Evolutionary conservation across 2,113 vertebrate genomes (phyloP), one percentile per base, ranked within the genome.

Genomic region (Girardinichthys multiradiatus): DNA sequence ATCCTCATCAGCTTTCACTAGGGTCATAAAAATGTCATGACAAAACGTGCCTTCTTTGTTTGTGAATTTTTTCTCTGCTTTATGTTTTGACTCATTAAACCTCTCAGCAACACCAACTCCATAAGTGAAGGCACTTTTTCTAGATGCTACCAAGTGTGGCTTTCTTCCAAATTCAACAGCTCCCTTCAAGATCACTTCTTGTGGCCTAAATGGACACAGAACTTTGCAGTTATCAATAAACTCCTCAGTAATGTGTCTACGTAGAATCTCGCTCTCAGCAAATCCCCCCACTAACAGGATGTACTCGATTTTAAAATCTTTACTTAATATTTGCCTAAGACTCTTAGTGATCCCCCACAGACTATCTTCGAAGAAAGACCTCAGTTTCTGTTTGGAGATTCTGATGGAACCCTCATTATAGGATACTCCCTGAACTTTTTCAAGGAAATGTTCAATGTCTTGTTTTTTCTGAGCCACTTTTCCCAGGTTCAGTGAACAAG

Each of bases 51-150:
- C 30, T 0, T 35, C 60, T 1, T 35, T 24, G 9, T 31, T 64
- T 28, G 19, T 30, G 15, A 4, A 57, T 48, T 66, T 68, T 13
- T 72, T 83, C 0, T 72, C 68, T 26, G 33, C 21, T 12, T 33
- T 71, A 12, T 84, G 77, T 17, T 42, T 54, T 12, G 68, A 35
- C 1, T 19, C 21, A 59, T 84, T 28, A 69, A 80, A 84, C 13
- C 2, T 31, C 0, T 54, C 0, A 42, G 0, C 1, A 15, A 4
- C 2, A 27, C 13, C 10, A 26, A 80, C 33, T 0, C 69, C 82
- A 24, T 84, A 84, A 28, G 82, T 81, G 35, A 73, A 54, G 9
- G 35, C 30, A 39, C 71, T 71, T 51, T 79, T 68, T 81, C 86
- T 54, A 2, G 48, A 54, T 54, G 21, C 2, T 54, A 54, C 9